Conservation (phyloP, 2,113 vertebrate species). For the Haplotaxodon microlepis region DNA sequence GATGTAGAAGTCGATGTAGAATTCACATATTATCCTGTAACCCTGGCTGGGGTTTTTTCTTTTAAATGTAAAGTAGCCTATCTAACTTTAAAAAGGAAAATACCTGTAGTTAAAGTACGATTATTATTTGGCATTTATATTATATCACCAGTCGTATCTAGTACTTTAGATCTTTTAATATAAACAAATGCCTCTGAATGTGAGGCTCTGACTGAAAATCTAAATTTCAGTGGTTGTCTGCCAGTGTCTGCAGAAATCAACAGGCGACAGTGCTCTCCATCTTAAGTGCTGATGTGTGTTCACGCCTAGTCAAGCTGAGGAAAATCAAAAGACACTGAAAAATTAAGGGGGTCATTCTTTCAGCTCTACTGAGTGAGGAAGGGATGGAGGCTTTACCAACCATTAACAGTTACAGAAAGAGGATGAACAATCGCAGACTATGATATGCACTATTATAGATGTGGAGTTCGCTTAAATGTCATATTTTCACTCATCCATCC, state of each 20-base stretch:
- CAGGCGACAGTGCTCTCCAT: neutral
- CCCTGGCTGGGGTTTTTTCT: neutral
- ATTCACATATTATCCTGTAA: conserved; percentile 19
- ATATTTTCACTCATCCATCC: neutral
- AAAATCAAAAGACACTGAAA: conserved; percentile 49
- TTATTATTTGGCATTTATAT: neutral
- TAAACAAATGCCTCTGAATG: neutral
- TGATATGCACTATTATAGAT: neutral
- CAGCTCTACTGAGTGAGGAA: neutral
- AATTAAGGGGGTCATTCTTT: conserved; percentile 57
- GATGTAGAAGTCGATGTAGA: neutral
- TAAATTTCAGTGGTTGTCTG: neutral
- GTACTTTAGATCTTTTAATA: neutral
- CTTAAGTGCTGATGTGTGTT: conserved; percentile 40
- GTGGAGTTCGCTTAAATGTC: neutral
- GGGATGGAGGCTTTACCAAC: conserved; percentile 4
- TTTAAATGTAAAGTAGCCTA: neutral
- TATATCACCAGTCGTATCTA: neutral
- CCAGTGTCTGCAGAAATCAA: conserved; percentile 12
- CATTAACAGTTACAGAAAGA: conserved; percentile 37
- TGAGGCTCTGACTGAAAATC: neutral
- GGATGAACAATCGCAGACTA: neutral
- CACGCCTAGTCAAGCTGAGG: conserved; percentile 43
- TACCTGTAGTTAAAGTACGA: neutral
- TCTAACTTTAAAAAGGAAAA: neutral